Conservation (phyloP, 2,888 invertebrate species). For the Habroteleia sp. region DNA sequence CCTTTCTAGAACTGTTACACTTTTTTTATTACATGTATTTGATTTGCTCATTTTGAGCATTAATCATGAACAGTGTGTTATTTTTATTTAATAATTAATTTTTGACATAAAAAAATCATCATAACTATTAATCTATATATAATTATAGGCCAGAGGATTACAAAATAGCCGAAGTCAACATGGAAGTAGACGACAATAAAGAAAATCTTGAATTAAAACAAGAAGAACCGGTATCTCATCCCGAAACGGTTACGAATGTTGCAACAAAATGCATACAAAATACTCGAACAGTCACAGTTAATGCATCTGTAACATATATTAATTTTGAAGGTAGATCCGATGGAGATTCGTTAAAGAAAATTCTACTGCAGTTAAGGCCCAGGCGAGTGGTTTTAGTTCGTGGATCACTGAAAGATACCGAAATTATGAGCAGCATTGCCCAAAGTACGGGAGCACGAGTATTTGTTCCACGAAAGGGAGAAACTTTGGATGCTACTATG, state of each 20-base stretch:
- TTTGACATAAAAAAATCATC: too few relatives aligned
- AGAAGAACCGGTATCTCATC: constrained; percentile 83
- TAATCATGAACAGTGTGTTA: too few relatives aligned
- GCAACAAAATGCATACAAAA: constrained; percentile 94
- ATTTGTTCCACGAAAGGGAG: constrained; percentile 91
- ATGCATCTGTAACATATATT: constrained; percentile 94
- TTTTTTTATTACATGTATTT: too few relatives aligned
- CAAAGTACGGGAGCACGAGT: constrained; percentile 87
- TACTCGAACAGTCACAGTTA: constrained; percentile 88
- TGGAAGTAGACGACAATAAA: constrained; percentile 86
- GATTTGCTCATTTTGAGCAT: too few relatives aligned
- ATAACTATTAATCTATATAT: too few relatives aligned
- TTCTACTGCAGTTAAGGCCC: too few relatives aligned
- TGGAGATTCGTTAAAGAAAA: constrained; percentile 83
- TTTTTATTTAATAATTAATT: too few relatives aligned
- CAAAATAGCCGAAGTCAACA: constrained; percentile 88
- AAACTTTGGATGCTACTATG: constrained; percentile 96
- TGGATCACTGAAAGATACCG: constrained; percentile 87
- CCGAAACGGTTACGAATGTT: constrained; percentile 85
- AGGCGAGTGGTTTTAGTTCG: constrained; percentile 81
- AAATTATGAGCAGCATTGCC: constrained; percentile 86
- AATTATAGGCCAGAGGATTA: constrained; percentile 89
- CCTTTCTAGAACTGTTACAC: too few relatives aligned
- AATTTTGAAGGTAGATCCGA: constrained; percentile 98
- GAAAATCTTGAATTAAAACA: constrained; percentile 86